Base-by-base conservation (phyloP, 2,888 invertebrate species). In the Philaethria dido region DNA sequence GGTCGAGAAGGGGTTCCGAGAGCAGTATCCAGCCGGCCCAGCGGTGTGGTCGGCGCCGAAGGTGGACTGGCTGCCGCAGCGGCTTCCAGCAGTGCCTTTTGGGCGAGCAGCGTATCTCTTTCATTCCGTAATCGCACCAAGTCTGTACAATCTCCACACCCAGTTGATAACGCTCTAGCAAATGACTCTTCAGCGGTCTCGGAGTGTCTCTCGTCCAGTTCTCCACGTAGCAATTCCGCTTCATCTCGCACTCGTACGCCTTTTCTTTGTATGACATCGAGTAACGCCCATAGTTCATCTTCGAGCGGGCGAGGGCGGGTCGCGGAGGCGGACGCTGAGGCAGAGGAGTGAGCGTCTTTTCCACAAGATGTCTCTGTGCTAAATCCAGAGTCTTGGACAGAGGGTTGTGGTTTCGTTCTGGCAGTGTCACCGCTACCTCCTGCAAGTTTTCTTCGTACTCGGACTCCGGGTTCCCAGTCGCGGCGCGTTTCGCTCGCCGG, bases 361-460 rank as follows among this genome's bases (percentile, higher is more conserved):
- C 95, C 96, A 80, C 95, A 95, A 63, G 96, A 97, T 62, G 97
- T 97, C 89, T 97, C 97, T 69, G 97, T 97, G 86, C 97, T 97
- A 92, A 98, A 98, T 64, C 97, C 98, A 59, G 97, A 97, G 89
- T 98, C 98, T 78, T 95, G 92, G 86, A 94, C 92, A 91, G 94
- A 93, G 83, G 95, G 92, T 93, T 96, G 83, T 90, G 95, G 92
- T 94, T 96, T 92, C 70, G 89, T 78, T 25, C 91, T 78, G 92
- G 93, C 68, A 91, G 94, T 77, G 93, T 89, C 84, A 75, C 92
- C 80, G 42, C 82, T 79, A 69, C 83, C 83, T 69, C 85, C 80
- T 47, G 92, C 88, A 70, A 94, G 86, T 79, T 95, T 94, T 65
- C 95, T 89, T 66, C 96, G 94, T 70, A 96, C 95, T 72, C 96